phyloP scores from a whole-genome alignment of 2,113 vertebrate species.

The Rhea americana region DNA sequence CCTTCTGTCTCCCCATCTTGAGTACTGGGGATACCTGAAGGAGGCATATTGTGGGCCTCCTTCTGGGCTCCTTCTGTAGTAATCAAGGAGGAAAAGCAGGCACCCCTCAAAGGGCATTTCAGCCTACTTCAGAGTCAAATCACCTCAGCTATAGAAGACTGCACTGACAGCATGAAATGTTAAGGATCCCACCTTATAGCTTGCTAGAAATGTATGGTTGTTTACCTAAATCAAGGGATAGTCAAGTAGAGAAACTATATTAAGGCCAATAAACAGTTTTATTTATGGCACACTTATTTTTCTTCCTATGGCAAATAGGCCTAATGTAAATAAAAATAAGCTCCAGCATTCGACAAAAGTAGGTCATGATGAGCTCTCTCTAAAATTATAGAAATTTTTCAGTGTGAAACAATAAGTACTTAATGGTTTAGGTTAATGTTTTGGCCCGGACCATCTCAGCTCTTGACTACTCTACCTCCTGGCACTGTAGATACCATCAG shows the following conservation, averaged over 20 bases:
- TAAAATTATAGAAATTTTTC: conserved; percentile 27
- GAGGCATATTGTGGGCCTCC: fast-evolving
- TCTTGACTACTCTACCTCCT: not conserved
- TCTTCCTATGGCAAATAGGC: not conserved
- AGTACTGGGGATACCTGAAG: fast-evolving
- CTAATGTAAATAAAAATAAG: conserved; percentile 45
- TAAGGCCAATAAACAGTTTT: conserved; percentile 37
- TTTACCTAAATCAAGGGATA: conserved; percentile 35
- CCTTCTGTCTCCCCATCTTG: not conserved
- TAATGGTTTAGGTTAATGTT: not conserved
- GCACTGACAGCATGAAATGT: not conserved
- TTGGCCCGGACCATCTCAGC: not conserved
- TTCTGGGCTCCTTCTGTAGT: not conserved
- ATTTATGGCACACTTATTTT: conserved; percentile 35
- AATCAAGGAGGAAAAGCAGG: not conserved
- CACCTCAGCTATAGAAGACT: not conserved
- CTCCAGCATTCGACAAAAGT: conserved; percentile 17
- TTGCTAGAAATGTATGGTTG: not conserved
- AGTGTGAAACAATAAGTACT: not conserved
- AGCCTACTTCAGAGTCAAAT: not conserved
- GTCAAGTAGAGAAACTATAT: conserved; percentile 26
- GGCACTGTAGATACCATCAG: not conserved
- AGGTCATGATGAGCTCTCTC: conserved; percentile 33
- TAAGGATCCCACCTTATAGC: not conserved
- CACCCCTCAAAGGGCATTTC: not conserved